phyloP scores from a whole-genome alignment of 2,113 vertebrate species.

The Vidua chalybeata region DNA sequence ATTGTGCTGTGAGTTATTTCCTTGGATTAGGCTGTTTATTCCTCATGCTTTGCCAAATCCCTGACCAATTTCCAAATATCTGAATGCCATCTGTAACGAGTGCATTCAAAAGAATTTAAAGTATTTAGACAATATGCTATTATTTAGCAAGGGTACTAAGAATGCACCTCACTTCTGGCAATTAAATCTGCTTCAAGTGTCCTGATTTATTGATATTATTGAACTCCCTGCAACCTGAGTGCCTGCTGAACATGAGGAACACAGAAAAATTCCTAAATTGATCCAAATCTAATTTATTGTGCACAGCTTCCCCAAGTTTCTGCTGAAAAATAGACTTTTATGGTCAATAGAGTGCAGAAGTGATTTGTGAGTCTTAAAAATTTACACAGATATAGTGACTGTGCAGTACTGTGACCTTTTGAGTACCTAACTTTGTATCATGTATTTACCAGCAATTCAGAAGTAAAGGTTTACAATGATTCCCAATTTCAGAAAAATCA shows the following conservation, averaged over 20 bases:
- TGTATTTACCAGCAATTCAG: background rate
- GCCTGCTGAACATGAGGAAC: background rate
- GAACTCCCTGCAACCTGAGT: background rate
- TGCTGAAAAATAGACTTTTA: background rate
- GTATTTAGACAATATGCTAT: background rate
- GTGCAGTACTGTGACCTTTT: background rate
- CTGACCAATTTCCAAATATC: background rate
- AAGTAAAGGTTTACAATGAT: background rate
- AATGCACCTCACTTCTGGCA: background rate
- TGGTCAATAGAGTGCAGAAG: background rate
- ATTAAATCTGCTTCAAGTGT: background rate
- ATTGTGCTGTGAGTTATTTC: background rate
- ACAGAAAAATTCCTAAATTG: background rate
- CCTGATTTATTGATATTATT: background rate
- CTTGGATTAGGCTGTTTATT: background rate
- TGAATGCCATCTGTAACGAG: background rate
- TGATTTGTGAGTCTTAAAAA: background rate
- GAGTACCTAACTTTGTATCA: background rate
- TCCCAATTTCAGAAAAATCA: background rate
- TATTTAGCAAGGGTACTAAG: background rate
- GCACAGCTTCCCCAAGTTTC: background rate
- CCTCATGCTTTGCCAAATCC: background rate
- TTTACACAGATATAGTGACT: background rate
- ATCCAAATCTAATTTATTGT: background rate
- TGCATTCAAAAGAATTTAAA: background rate